phyloP scores from a whole-genome alignment of 2,113 vertebrate genomes.

The Larimichthys polyactis region DNA sequence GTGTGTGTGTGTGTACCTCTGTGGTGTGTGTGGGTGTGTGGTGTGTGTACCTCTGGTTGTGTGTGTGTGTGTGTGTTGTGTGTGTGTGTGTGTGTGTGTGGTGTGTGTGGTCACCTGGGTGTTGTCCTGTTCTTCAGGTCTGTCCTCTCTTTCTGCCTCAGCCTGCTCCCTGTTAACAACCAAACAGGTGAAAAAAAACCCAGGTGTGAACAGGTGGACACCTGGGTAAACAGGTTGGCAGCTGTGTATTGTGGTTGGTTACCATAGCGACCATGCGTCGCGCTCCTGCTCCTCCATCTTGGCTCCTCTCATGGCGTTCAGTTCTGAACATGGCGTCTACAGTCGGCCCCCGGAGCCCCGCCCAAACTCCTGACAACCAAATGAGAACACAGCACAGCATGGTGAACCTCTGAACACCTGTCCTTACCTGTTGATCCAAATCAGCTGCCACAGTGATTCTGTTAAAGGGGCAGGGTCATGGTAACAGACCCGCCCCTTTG shows the following conservation, averaged over 20 bases:
- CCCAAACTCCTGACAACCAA: constrained; percentile 86
- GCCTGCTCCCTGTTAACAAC: constrained; percentile 39
- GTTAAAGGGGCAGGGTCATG: no score
- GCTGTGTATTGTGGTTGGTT: constrained; percentile 25
- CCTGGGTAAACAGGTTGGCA: neutral
- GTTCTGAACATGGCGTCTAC: constrained; percentile 91
- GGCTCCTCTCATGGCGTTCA: constrained; percentile 89
- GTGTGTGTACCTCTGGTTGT: no score
- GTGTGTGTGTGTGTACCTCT: neutral
- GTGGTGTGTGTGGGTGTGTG: no score
- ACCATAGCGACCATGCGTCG: constrained; percentile 74
- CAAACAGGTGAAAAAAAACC: neutral
- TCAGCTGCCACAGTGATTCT: no score
- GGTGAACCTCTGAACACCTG: no score
- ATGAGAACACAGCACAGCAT: neutral
- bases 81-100: neutral
- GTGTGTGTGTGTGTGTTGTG: no score
- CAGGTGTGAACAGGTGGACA: constrained; percentile 9
- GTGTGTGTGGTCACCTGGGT: neutral
- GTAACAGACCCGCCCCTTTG: no score
- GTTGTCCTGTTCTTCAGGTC: neutral
- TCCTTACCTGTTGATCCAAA: no score
- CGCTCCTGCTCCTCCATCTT: constrained; percentile 75
- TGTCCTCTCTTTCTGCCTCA: neutral
- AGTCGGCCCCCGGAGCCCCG: constrained; percentile 90